phyloP scores from a whole-genome alignment of 2,797 vertebrate genomes.

The Garrulus glandarius region DNA sequence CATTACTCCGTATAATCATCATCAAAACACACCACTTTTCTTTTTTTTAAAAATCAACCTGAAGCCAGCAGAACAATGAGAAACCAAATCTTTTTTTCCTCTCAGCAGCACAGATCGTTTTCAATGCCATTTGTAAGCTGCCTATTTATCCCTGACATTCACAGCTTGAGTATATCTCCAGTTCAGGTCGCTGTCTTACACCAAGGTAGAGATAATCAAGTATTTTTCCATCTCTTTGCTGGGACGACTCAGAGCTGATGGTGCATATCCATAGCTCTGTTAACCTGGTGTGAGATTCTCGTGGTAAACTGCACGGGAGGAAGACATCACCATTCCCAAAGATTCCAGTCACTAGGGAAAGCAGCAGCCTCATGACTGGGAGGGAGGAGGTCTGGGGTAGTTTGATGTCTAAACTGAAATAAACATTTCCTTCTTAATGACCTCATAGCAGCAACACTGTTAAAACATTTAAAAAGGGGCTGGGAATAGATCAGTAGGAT shows the following conservation, averaged over 20 bases:
- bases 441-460: background rate
- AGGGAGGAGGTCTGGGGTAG: background rate
- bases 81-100: background rate
- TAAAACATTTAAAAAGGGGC: background rate
- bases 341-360: background rate
- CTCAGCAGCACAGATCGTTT: constrained; percentile 7
- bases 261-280: background rate
- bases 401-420: background rate
- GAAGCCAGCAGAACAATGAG: background rate
- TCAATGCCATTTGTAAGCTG: constrained; percentile 9
- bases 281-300: background rate
- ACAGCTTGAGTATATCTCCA: background rate
- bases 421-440: background rate
- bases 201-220: background rate
- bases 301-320: background rate
- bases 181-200: background rate
- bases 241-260: background rate
- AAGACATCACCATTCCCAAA: background rate
- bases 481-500: background rate
- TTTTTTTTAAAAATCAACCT: background rate
- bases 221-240: background rate
- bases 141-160: constrained; percentile 29
- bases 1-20: background rate
- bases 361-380: background rate
- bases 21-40: background rate